phyloP scores from a whole-genome alignment of 2,113 vertebrate genomes.

The Pseudopodoces humilis region DNA sequence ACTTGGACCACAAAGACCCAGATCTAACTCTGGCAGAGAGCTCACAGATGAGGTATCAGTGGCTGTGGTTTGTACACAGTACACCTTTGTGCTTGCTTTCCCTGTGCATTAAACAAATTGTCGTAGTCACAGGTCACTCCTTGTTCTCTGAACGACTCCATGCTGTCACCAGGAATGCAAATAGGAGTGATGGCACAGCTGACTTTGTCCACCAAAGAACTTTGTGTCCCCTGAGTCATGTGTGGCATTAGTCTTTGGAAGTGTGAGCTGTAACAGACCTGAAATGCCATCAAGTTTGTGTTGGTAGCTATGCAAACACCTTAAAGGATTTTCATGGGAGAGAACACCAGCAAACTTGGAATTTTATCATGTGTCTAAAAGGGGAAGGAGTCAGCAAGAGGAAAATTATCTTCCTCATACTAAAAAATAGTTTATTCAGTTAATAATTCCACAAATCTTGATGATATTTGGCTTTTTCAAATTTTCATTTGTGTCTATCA shows the following conservation, averaged over 20 bases:
- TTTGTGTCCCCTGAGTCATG: not conserved
- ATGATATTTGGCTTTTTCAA: not conserved
- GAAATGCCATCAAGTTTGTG: not conserved
- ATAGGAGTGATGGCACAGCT: not conserved
- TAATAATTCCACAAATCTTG: not conserved
- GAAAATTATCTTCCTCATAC: not conserved
- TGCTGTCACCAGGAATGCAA: not conserved
- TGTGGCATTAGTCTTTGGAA: not conserved
- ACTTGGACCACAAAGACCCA: constrained; percentile 90
- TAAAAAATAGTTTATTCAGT: not conserved
- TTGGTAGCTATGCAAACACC: not conserved
- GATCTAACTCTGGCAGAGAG: constrained; percentile 95
- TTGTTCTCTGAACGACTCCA: not conserved
- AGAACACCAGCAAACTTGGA: not conserved
- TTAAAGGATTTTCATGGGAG: not conserved
- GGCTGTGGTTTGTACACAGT: not conserved
- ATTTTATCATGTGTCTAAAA: not conserved
- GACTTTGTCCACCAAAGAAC: not conserved
- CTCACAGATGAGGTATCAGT: constrained; percentile 92
- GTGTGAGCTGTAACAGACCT: not conserved
- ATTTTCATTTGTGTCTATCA: not conserved
- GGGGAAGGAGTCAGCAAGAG: not conserved
- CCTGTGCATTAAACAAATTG: not conserved
- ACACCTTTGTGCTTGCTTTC: not conserved
- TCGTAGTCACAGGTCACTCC: not conserved